Base-by-base conservation (phyloP, 1,140 invertebrate species). In the Reticulitermes speratus region DNA sequence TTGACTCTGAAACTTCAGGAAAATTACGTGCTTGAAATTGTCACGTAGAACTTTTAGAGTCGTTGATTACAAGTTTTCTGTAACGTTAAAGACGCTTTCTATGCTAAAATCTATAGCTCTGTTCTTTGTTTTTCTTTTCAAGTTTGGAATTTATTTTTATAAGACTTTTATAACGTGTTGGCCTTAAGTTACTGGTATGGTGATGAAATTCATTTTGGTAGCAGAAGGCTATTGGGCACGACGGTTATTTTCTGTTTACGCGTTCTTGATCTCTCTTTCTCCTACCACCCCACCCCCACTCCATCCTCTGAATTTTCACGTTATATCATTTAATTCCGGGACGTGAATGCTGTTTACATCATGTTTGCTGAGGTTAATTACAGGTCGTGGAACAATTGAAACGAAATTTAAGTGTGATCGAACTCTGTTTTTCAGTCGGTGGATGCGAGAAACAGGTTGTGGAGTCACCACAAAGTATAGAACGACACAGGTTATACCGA, bases 11-110 rank as follows among this genome's bases (percentile, higher is more conserved):
- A 75, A 75, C 65, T 75, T 75, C 25, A 75, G 12, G 65, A 75
- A 75, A 75, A 75, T 75, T 75, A 75, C 65, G 65, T 75, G n/a
- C 65, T 75, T 75, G 25, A 75, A 75, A 75, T 75, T 75, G 65
- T 75, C 65, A 75, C 65, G 16, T 75, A 30, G 65, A 75, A 75
- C 25, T 75, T 75, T 75, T 8, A 75, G 65, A 65, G 65, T 75
- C 65, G 65, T 75, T 75, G 25, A 75, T 75, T 75, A 75, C 65
- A 75, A 75, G 65, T 75, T 55, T 55, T 75, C 65, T 75, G 25
- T 75, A 75, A 14, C 65, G 25, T 75, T n/a, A 75, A 75, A 75
- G 25, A 75, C 65, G 9, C 65, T 75, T 30, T 30, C 25, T 75
- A 75, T 75, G 65, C 65, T 75, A 75, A 65, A 75, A 75, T 75